Base-by-base conservation (phyloP, 2,888 invertebrate genomes). In the Mythimna loreyi region DNA sequence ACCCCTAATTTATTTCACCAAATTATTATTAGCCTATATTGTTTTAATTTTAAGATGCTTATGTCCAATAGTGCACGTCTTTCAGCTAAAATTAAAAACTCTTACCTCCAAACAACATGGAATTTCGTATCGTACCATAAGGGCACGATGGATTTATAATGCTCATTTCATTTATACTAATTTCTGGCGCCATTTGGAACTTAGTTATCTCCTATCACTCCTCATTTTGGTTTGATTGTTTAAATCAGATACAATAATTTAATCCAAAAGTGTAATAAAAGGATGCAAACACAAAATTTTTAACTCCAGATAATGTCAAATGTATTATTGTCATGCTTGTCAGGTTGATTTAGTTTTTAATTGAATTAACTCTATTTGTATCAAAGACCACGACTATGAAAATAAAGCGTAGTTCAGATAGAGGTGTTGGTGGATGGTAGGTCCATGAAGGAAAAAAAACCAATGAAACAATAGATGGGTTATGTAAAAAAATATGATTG, bases 41-140 rank as follows among this genome's bases (percentile, higher is more conserved):
- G 5, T 33, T 21, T 11, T 9, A n/a, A n/a, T n/a, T n/a, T n/a
- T n/a, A n/a, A n/a, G n/a, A n/a, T n/a, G n/a, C n/a, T n/a, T n/a
- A n/a, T n/a, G n/a, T n/a, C n/a, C n/a, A n/a, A n/a, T n/a, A n/a
- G n/a, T n/a, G n/a, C n/a, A n/a, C n/a, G n/a, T n/a, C n/a, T n/a
- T n/a, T n/a, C n/a, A n/a, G n/a, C n/a, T n/a, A n/a, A n/a, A 66
- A 53, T 47, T 3, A 3, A 45, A 52, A 52, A 9, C 9, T 1
- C 11, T 55, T 75, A 78, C 77, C 80, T 62, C 80, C 80, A 80
- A 71, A 80, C 1, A 80, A 43, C 13, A 19, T 0, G 1, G 80
- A 75, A 16, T 56, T 40, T 47, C 67, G 55, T 28, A 45, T 40
- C 13, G 43, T 50, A 9, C 65, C 72, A 78, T 40, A 36, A 36